A percentile compares a stretch with the other conserved stretches of the same genome.
Conservation (phyloP, 2,113 vertebrate genomes). For the Percina caprodes region DNA sequence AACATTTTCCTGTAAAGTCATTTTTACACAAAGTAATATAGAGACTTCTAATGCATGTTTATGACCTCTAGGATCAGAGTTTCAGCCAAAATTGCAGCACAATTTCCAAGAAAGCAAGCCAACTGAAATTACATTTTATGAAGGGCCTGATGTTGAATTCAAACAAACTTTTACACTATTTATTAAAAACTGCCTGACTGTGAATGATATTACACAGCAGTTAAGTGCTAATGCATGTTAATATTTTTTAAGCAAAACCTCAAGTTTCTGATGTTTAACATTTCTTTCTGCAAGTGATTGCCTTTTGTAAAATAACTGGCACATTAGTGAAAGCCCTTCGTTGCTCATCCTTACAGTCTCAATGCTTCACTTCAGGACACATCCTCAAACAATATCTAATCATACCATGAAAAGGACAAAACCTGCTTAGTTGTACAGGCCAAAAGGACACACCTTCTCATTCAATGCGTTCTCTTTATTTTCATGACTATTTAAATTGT, state of each 20-base stretch:
- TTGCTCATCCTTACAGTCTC: neutral
- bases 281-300: neutral
- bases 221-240: neutral
- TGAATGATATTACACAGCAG: neutral
- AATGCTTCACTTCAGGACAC: neutral
- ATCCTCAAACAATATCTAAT: neutral
- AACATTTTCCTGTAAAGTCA: neutral
- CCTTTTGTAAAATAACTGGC: conserved; percentile 3
- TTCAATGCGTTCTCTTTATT: too few species aligned
- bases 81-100: neutral
- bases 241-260: neutral
- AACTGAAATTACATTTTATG: neutral
- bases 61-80: neutral
- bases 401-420: conserved; percentile 2
- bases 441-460: too few species aligned
- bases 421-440: neutral
- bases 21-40: neutral
- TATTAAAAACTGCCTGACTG: neutral
- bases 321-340: neutral
- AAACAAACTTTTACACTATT: neutral
- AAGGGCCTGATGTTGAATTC: neutral
- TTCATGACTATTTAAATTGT: too few species aligned
- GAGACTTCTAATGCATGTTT: neutral
- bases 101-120: conserved; percentile 4
- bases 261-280: neutral